Base-by-base conservation (phyloP, 2,797 vertebrate species). In the Graptemys geographica region DNA sequence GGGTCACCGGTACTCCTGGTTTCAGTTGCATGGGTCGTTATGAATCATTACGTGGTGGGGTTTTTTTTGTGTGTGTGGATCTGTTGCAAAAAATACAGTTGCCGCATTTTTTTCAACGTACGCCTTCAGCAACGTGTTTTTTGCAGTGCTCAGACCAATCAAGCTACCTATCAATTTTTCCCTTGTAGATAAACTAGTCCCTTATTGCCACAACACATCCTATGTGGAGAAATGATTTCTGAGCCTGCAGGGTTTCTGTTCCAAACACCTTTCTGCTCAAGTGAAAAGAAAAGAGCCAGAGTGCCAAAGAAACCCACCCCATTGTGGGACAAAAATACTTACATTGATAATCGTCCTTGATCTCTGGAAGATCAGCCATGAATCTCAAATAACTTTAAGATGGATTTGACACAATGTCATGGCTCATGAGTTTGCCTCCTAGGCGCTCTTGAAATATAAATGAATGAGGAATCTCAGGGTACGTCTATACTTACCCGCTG, bases 21-120 rank as follows among this genome's bases (percentile, higher is more conserved):
- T 93, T 91, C 37, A 53, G 94, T 89, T 56, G 80, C 88, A 79
- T 53, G 91, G 97, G 97, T 97, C 97, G 96, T 88, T 84, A 88
- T 96, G 97, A 98, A 97, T 98, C 97, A 98, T 95, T 93, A 90
- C 51, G 23, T 65, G 62, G 53, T 55, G 53, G 52, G 52, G 9
- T 23, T 31, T 81, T 74, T 74, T 37, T 72, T 86, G 5, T 41
- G 41, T 69, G 72, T 92, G 87, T 1, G 86, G 55, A 57, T 84
- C 65, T 84, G 91, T 44, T 90, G 90, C 90, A 80, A 89, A 74
- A 90, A 85, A 86, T 21, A 21, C 2, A 11, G 83, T 89, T 69
- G 87, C 84, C 0, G 0, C n/a, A 12, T 87, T 95, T 85, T 51
- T 51, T 56, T 37, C 90, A 86, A 59, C 53, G 62, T 16, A n/a